phyloP scores from a whole-genome alignment of 2,113 vertebrate genomes.

The Lophotis ruficrista region DNA sequence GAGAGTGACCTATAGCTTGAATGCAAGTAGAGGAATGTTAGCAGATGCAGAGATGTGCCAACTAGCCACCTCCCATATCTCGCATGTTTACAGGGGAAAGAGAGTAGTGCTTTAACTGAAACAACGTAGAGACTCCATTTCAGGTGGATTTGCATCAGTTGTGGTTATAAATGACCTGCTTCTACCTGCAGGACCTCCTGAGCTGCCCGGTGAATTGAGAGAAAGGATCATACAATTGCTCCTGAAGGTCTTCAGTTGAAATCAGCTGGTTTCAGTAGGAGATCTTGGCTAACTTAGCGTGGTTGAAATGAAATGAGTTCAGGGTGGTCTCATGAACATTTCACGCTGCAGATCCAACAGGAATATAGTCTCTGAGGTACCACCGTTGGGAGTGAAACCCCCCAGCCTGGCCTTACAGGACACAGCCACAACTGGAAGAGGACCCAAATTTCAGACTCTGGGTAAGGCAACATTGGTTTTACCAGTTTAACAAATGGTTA shows the following conservation, averaged over 20 bases:
- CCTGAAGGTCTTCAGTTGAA: not conserved
- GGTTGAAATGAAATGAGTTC: not conserved
- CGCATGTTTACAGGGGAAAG: not conserved
- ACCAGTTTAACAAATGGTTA: not conserved
- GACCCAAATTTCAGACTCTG: not conserved
- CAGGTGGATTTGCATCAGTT: not conserved
- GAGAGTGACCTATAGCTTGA: not conserved
- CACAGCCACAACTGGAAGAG: not conserved
- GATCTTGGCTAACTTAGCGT: not conserved
- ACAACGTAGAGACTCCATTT: not conserved
- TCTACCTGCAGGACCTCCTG: not conserved
- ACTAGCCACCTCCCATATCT: not conserved
- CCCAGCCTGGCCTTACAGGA: not conserved
- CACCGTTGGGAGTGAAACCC: not conserved
- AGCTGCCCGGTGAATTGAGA: not conserved
- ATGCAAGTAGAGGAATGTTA: not conserved
- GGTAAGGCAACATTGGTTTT: not conserved
- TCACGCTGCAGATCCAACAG: not conserved
- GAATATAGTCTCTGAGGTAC: fast-evolving
- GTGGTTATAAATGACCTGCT: not conserved
- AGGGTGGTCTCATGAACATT: not conserved
- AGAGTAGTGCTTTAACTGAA: not conserved
- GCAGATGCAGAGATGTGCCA: not conserved
- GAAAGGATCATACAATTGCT: not conserved
- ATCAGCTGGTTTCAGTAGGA: not conserved